Evolutionary conservation across 2,797 vertebrate genomes (phyloP).

Genomic region (Thunnus albacares): DNA sequence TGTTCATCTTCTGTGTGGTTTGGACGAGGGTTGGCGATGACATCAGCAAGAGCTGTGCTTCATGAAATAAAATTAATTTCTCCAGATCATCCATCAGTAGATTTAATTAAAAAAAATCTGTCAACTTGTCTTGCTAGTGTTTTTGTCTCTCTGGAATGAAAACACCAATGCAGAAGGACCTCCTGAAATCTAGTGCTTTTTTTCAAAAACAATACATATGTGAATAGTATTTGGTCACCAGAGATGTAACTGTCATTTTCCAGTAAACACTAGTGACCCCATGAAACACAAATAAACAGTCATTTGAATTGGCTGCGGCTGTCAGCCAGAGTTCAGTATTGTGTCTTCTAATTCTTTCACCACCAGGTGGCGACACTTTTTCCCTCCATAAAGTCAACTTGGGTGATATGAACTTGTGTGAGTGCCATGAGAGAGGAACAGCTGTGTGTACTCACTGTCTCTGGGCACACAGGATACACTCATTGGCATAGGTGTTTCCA

Average conservation of each 20-base stretch:
- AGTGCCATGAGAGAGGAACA: slow-evolving; percentile 22
- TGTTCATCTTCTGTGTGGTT: neutral
- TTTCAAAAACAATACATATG: neutral
- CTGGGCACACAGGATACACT: slow-evolving; percentile 82
- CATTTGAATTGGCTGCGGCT: neutral
- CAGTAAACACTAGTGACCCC: neutral
- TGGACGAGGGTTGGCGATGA: neutral
- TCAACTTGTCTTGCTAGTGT: neutral
- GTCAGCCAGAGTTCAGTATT: slow-evolving; percentile 9
- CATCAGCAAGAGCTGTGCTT: too few relatives aligned
- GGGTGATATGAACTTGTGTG: neutral
- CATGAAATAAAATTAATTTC: too few relatives aligned
- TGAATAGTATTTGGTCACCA: neutral
- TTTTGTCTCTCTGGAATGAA: neutral
- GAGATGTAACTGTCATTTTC: neutral
- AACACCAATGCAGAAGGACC: neutral
- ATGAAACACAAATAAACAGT: neutral
- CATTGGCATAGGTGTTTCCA: slow-evolving; percentile 83
- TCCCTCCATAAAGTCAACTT: neutral
- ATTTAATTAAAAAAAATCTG: neutral
- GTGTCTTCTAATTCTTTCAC: neutral
- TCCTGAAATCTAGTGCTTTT: too few relatives aligned
- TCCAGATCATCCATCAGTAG: neutral
- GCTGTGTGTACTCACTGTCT: slow-evolving; percentile 79
- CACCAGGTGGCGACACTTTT: slow-evolving; percentile 23